These are phyloP conservation scores for Megamerina dolium DNA, from an alignment of 2,888 invertebrate species.

Conservation along the genomic window DNA sequence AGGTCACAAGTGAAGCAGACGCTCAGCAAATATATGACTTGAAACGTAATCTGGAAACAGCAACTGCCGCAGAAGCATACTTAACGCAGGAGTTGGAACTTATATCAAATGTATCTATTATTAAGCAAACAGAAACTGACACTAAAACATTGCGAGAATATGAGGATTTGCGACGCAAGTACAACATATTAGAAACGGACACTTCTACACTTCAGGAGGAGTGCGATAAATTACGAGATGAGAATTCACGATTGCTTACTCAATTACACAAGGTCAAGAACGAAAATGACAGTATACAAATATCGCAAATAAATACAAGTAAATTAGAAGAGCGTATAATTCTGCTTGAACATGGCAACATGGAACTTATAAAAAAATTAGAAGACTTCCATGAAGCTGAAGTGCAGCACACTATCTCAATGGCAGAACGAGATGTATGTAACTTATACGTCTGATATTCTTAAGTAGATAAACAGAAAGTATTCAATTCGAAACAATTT, in stretches of 20 bases:
- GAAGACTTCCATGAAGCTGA: slow-evolving; percentile 34
- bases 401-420: slow-evolving; percentile 30
- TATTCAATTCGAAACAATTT: no score
- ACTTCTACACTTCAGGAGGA: slow-evolving; percentile 33
- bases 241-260: slow-evolving; percentile 22
- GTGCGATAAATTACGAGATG: slow-evolving; percentile 26
- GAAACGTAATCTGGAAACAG: slow-evolving; percentile 40
- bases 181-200: slow-evolving; percentile 24
- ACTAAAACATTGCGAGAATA: slow-evolving; percentile 24
- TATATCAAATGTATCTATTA: neutral
- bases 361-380: slow-evolving; percentile 37
- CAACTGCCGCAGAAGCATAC: slow-evolving; percentile 37
- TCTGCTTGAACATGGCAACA: slow-evolving; percentile 36
- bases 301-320: neutral
- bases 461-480: no score
- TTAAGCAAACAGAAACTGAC: neutral
- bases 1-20: slow-evolving; percentile 33
- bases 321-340: slow-evolving; percentile 6
- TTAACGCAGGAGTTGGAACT: slow-evolving; percentile 40
- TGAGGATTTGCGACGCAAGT: slow-evolving; percentile 30
- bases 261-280: slow-evolving; percentile 21
- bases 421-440: slow-evolving; percentile 42
- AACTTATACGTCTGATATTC: no score
- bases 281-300: neutral
- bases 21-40: slow-evolving; percentile 44